Percentiles rank a stretch among this genome's conserved stretches.
Evolutionary conservation across 2,113 vertebrate species (phyloP).

Genomic region (Esox niger): DNA sequence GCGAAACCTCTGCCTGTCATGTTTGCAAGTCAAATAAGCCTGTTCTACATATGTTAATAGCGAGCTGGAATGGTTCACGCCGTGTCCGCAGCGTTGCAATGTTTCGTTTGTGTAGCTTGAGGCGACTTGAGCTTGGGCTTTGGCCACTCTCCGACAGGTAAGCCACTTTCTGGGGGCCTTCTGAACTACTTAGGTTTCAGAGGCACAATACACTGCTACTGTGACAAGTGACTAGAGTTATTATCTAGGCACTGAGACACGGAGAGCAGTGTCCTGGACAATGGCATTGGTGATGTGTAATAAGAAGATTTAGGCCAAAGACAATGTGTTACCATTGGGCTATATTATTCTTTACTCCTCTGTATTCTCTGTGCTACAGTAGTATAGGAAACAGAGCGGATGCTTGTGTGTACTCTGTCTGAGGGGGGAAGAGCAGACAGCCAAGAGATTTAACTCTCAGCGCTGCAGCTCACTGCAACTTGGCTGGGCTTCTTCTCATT

Average conservation of each 20-base stretch:
- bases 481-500: background rate
- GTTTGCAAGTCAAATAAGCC: constrained; percentile 52
- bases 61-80: constrained; percentile 39
- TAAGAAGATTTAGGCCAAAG: too few relatives aligned
- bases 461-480: background rate
- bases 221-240: too few relatives aligned
- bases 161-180: background rate
- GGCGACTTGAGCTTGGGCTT: too few relatives aligned
- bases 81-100: constrained; percentile 4
- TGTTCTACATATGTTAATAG: constrained; percentile 47
- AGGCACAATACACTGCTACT: too few relatives aligned
- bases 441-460: background rate
- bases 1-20: constrained; percentile 24
- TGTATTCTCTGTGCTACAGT: too few relatives aligned
- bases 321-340: too few relatives aligned
- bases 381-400: too few relatives aligned
- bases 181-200: background rate
- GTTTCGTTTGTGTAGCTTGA: background rate
- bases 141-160: too few relatives aligned
- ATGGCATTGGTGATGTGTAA: too few relatives aligned
- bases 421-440: background rate
- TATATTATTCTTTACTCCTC: too few relatives aligned
- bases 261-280: too few relatives aligned
- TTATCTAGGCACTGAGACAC: too few relatives aligned
- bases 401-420: background rate